phyloP scores from a whole-genome alignment of 2,113 vertebrate genomes.

The Raja brachyura region DNA sequence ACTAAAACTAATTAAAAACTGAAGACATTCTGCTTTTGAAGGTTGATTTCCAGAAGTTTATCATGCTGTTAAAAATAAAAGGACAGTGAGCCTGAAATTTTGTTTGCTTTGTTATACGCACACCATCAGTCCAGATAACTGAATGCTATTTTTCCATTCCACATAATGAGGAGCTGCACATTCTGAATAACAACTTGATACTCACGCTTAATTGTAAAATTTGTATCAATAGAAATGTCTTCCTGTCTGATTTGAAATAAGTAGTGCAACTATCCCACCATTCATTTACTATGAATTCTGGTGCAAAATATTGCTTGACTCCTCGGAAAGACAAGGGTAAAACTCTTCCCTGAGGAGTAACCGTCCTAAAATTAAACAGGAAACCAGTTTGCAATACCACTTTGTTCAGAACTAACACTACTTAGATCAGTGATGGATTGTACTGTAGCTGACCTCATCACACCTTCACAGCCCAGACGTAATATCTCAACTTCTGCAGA shows the following conservation, averaged over 20 bases:
- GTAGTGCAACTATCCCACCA: neutral
- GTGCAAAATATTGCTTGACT: neutral
- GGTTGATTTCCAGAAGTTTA: neutral
- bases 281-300: neutral
- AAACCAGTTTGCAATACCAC: neutral
- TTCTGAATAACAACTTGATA: neutral
- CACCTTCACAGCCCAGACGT: neutral
- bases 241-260: neutral
- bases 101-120: neutral
- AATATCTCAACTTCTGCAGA: slow-evolving; percentile 5
- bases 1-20: neutral
- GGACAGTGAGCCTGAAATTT: neutral
- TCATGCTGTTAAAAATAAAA: neutral
- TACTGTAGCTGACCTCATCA: neutral
- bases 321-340: neutral
- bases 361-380: neutral
- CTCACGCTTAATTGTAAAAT: neutral
- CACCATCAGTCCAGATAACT: neutral
- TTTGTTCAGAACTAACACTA: neutral
- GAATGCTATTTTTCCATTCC: neutral
- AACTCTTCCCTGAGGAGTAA: neutral
- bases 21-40: neutral
- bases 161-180: neutral
- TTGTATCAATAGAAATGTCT: neutral
- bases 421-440: neutral